Evolutionary conservation across 2,113 vertebrate genomes (phyloP).

Genomic region (Gorilla gorilla): DNA sequence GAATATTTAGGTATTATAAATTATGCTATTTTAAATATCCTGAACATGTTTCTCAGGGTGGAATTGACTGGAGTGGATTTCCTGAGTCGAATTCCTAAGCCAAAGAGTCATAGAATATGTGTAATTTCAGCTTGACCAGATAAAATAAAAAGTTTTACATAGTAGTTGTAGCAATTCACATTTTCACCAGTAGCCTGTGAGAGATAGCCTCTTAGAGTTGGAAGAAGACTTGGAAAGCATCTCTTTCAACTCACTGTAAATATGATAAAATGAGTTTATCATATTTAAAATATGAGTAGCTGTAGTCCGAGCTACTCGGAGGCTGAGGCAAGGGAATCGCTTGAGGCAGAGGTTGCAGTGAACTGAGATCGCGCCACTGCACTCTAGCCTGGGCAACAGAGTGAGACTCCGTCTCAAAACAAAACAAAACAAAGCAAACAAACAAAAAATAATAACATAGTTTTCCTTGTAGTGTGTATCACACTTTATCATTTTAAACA

Average conservation of each 20-base stretch:
- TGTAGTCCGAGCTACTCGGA: too few relatives aligned
- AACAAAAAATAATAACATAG: too few relatives aligned
- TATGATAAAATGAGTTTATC: neutral
- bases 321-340: too few relatives aligned
- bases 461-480: too few relatives aligned
- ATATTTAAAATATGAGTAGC: too few relatives aligned
- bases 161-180: neutral
- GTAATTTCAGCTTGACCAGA: neutral
- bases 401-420: too few relatives aligned
- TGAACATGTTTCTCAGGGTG: neutral
- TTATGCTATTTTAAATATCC: neutral
- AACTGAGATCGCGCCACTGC: too few relatives aligned
- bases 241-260: neutral
- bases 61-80: neutral
- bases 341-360: too few relatives aligned
- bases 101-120: neutral
- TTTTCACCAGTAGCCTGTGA: neutral
- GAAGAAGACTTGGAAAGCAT: neutral
- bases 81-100: neutral
- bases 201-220: neutral
- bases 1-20: neutral
- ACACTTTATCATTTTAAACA: neutral
- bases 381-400: too few relatives aligned
- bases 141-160: neutral
- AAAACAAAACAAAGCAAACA: too few relatives aligned